Evolutionary conservation across 37 sponge, comb jelly and placozoan genomes (phyloP).

Genomic region (Oscarella lobularis): DNA sequence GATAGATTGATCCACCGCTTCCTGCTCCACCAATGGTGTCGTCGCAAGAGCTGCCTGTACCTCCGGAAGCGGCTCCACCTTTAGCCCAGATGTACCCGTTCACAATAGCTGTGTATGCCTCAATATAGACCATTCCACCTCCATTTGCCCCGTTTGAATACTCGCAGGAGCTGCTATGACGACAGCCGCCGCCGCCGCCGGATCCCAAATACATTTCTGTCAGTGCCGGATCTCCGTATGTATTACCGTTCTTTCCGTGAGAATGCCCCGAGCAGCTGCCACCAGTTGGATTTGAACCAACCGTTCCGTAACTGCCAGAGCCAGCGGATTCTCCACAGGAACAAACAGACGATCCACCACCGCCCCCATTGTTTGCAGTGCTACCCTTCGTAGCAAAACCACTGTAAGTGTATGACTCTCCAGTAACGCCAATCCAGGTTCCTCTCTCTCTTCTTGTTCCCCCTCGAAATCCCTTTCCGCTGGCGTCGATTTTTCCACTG

Average conservation of each 20-base stretch:
- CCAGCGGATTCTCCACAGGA: not conserved
- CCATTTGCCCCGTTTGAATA: not conserved
- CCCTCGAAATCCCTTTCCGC: not conserved
- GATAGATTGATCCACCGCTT: not conserved
- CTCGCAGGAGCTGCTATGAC: not conserved
- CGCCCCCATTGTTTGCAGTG: not conserved
- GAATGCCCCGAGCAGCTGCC: not conserved
- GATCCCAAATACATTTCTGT: not conserved
- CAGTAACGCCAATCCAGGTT: constrained; percentile 1
- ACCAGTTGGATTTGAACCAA: not conserved
- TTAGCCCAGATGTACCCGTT: not conserved
- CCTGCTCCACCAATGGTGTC: not conserved
- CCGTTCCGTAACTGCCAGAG: not conserved
- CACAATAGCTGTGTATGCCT: not conserved
- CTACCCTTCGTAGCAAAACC: not conserved
- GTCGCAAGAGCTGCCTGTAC: not conserved
- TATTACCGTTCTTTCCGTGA: not conserved
- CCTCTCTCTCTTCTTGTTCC: not conserved
- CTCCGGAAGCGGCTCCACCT: too few species aligned
- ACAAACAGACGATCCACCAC: not conserved
- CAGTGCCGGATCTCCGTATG: not conserved
- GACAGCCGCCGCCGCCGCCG: not conserved
- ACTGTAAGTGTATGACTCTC: not conserved
- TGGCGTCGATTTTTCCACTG: not conserved
- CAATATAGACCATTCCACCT: not conserved